phyloP scores from a whole-genome alignment of 2,888 invertebrate genomes.

The Subacronicta megacephala region DNA sequence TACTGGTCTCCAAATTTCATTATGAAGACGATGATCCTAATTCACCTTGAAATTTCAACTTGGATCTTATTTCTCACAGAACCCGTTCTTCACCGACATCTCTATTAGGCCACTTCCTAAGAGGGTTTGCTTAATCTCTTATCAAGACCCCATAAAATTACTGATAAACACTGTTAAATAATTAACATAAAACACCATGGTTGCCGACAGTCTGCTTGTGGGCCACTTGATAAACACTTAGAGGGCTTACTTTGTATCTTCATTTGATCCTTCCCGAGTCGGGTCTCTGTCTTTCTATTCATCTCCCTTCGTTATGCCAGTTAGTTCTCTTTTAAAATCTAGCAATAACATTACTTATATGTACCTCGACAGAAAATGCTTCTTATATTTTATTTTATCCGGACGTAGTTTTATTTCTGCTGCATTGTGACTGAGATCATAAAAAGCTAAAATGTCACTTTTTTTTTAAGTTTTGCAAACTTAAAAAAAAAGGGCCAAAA shows the following conservation, averaged over 20 bases:
- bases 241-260: constrained; percentile 30
- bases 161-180: constrained; percentile 46
- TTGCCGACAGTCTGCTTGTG: constrained; percentile 33
- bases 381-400: too few species aligned
- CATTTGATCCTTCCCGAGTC: not conserved
- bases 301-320: not conserved
- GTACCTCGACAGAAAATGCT: too few species aligned
- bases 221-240: constrained; percentile 52
- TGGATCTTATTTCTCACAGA: not conserved
- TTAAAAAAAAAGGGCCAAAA: too few species aligned
- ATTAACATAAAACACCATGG: constrained; percentile 51
- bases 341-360: not conserved
- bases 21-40: not conserved
- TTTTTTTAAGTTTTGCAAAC: too few species aligned
- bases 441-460: too few species aligned
- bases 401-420: too few species aligned
- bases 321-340: not conserved
- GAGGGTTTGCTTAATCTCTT: constrained; percentile 35
- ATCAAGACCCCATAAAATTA: constrained; percentile 51
- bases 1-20: too few species aligned
- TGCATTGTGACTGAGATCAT: too few species aligned
- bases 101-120: constrained; percentile 41
- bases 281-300: not conserved
- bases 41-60: not conserved
- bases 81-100: constrained; percentile 14